These are phyloP conservation scores for Cryptocheilus praepositus DNA, from an alignment of 2,888 invertebrate species.

Conservation along the genomic window DNA sequence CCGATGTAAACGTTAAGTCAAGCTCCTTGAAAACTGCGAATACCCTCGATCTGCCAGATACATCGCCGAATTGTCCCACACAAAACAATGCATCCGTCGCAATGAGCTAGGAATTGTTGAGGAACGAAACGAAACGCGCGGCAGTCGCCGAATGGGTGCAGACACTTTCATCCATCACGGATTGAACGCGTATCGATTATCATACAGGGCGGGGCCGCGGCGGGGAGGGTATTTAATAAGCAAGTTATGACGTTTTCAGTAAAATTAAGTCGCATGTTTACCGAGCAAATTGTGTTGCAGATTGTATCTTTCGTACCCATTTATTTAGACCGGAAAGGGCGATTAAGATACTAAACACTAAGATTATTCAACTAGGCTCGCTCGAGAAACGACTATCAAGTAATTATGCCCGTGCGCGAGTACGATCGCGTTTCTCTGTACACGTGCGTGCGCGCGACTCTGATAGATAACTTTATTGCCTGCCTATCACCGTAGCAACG, in stretches of 20 bases:
- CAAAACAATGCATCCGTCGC: no score
- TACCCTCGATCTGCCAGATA: no score
- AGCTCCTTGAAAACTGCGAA: no score
- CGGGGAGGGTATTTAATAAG: neutral
- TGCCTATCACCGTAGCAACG: constrained; percentile 6
- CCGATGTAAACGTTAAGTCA: no score
- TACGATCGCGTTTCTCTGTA: constrained; percentile 1
- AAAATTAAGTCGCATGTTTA: constrained; percentile 5
- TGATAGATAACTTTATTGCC: constrained; percentile 33
- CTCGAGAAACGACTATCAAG: constrained; percentile 20
- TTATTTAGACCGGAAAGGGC: constrained; percentile 23
- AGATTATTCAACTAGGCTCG: constrained; percentile 29
- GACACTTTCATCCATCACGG: no score
- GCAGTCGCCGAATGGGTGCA: no score
- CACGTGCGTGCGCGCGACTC: constrained; percentile 7
- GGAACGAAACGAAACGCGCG: no score
- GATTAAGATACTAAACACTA: constrained; percentile 30
- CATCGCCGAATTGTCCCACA: no score
- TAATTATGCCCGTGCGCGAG: constrained; percentile 15
- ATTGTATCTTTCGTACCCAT: constrained; percentile 12
- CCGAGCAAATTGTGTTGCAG: constrained; percentile 5
- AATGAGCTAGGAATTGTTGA: no score
- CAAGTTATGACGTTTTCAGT: neutral
- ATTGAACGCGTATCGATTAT: no score
- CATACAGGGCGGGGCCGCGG: neutral